Evolutionary conservation across 1,140 invertebrate species (phyloP).

Genomic region (Phthorimaea operculella): DNA sequence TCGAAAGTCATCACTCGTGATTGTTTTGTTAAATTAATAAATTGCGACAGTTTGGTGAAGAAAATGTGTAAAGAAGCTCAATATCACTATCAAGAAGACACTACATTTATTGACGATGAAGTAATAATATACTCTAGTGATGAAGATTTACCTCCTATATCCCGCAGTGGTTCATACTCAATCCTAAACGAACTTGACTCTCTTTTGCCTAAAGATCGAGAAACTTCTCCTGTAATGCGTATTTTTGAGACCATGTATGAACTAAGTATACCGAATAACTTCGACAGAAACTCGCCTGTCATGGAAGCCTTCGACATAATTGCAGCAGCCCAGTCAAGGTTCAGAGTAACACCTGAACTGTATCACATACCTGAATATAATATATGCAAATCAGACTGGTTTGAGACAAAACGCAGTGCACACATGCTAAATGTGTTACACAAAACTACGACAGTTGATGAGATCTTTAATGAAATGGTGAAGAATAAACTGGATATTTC

Average conservation of each 20-base stretch:
- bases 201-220: constrained; percentile 8
- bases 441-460: background rate
- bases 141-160: background rate
- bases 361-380: background rate
- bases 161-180: constrained; percentile 31
- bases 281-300: background rate
- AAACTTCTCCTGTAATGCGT: constrained; percentile 25
- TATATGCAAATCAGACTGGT: constrained; percentile 29
- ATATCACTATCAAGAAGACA: background rate
- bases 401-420: constrained; percentile 21
- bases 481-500: background rate
- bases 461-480: background rate
- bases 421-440: background rate
- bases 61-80: constrained; percentile 1
- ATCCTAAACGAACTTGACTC: constrained; percentile 30
- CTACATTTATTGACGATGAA: background rate
- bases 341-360: background rate
- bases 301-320: constrained; percentile 11
- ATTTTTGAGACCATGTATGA: constrained; percentile 16
- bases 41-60: constrained; percentile 29
- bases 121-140: background rate
- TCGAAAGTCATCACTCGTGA: background rate
- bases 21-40: constrained; percentile 38
- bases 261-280: background rate
- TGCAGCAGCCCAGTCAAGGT: constrained; percentile 8